Percentiles rank a stretch among this genome's conserved stretches.
These are phyloP conservation scores for Epicauta chinensis DNA, from an alignment of 1,140 invertebrate genomes.

Conservation along the genomic window DNA sequence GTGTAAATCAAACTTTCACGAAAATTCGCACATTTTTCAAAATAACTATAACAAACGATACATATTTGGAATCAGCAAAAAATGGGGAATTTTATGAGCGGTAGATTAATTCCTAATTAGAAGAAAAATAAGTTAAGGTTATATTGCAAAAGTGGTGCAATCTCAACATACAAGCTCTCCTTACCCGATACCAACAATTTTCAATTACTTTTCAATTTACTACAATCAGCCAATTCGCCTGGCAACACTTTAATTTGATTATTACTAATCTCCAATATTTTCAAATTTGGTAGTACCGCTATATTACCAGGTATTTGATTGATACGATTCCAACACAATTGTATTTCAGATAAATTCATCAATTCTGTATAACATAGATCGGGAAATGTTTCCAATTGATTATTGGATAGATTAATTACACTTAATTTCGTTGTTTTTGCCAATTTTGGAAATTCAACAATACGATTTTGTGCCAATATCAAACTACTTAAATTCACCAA, in stretches of 20 bases:
- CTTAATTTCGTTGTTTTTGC: conserved; percentile 50
- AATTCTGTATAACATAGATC: conserved; percentile 55
- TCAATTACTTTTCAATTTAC: conserved; percentile 61
- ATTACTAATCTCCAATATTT: conserved; percentile 61
- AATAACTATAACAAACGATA: too few relatives aligned
- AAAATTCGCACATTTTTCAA: too few relatives aligned
- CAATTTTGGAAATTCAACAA: conserved; percentile 55
- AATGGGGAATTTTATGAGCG: too few relatives aligned
- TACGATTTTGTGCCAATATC: conserved; percentile 62
- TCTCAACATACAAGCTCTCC: too few relatives aligned
- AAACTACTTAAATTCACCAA: conserved; percentile 61
- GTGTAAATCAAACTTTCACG: too few relatives aligned
- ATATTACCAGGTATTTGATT: conserved; percentile 55
- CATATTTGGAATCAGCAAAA: too few relatives aligned
- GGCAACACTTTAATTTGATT: conserved; percentile 61
- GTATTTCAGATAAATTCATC: conserved; percentile 59
- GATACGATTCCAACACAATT: conserved; percentile 62
- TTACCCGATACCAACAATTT: too few relatives aligned
- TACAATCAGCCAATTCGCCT: conserved; percentile 55
- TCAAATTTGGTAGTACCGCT: conserved; percentile 52
- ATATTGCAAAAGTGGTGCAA: too few relatives aligned
- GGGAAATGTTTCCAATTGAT: conserved; percentile 58
- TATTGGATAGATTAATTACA: conserved; percentile 61
- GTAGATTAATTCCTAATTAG: too few relatives aligned
- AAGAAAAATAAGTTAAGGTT: too few relatives aligned